Evolutionary conservation across 1,140 invertebrate genomes (phyloP).

Genomic region (Trachymyrmex cornetzi): DNA sequence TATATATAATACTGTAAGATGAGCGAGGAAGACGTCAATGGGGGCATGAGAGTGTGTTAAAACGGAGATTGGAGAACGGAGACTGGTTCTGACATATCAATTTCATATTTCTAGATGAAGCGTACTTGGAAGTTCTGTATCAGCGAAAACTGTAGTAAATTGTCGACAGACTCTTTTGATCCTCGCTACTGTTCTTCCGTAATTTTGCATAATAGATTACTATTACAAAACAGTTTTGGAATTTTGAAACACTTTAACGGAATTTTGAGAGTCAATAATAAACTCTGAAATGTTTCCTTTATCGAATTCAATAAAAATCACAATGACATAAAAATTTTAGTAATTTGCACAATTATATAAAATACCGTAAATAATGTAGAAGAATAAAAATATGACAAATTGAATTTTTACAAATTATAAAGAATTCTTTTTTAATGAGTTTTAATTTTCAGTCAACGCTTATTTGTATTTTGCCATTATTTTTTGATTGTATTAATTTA

Average conservation of each 20-base stretch:
- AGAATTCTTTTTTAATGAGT: background rate
- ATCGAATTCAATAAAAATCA: background rate
- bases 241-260: too few relatives aligned
- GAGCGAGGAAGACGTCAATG: background rate
- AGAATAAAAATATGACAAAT: background rate
- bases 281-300: background rate
- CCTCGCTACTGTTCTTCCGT: constrained; percentile 18
- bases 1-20: background rate
- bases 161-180: constrained; percentile 26
- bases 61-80: constrained; percentile 58
- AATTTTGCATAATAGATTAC: constrained; percentile 21
- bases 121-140: constrained; percentile 41
- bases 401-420: background rate
- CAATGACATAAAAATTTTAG: background rate
- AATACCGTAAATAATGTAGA: background rate
- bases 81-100: constrained; percentile 57
- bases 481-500: too few relatives aligned
- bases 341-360: background rate
- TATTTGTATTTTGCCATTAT: too few relatives aligned
- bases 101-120: constrained; percentile 66
- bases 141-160: constrained; percentile 48
- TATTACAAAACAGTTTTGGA: background rate
- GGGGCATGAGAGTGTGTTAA: constrained; percentile 30
- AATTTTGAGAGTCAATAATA: background rate
- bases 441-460: background rate